phyloP scores from a whole-genome alignment of 2,797 vertebrate genomes.

The Lacerta viridis region DNA sequence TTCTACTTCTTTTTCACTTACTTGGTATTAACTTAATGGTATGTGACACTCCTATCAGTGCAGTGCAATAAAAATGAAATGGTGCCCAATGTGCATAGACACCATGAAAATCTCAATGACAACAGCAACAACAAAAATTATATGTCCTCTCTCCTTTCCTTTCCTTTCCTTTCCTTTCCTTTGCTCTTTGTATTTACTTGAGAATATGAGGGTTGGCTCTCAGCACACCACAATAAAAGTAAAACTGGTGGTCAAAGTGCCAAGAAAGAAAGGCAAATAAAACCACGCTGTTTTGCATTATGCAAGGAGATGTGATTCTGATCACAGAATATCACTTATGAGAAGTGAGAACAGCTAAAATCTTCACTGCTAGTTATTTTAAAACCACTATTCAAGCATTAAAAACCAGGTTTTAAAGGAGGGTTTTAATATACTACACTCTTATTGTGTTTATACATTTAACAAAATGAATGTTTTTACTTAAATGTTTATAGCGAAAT shows the following conservation, averaged over 20 bases:
- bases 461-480: constrained; percentile 65
- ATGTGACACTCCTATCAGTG: constrained; percentile 71
- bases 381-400: constrained; percentile 46
- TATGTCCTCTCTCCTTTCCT: constrained; percentile 67
- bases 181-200: constrained; percentile 62
- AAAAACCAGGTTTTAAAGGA: constrained; percentile 67
- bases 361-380: constrained; percentile 4
- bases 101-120: constrained; percentile 73
- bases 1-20: constrained; percentile 52
- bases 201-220: constrained; percentile 71
- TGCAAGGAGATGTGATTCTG: constrained; percentile 8
- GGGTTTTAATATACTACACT: constrained; percentile 67
- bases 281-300: constrained; percentile 59
- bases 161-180: constrained; percentile 65
- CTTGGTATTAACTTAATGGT: constrained; percentile 74
- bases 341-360: constrained; percentile 8
- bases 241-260: constrained; percentile 66
- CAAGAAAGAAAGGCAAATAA: constrained; percentile 70
- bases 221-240: constrained; percentile 67
- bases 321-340: constrained; percentile 21
- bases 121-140: constrained; percentile 75
- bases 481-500: constrained; percentile 64
- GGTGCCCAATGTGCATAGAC: constrained; percentile 70
- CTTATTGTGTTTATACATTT: constrained; percentile 63
- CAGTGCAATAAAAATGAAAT: constrained; percentile 75